A percentile compares a stretch with the other conserved stretches of the same genome.
phyloP scores from a whole-genome alignment of 30 jellyfish, hydroid and myxozoan genomes.

The Mastigias papua region DNA sequence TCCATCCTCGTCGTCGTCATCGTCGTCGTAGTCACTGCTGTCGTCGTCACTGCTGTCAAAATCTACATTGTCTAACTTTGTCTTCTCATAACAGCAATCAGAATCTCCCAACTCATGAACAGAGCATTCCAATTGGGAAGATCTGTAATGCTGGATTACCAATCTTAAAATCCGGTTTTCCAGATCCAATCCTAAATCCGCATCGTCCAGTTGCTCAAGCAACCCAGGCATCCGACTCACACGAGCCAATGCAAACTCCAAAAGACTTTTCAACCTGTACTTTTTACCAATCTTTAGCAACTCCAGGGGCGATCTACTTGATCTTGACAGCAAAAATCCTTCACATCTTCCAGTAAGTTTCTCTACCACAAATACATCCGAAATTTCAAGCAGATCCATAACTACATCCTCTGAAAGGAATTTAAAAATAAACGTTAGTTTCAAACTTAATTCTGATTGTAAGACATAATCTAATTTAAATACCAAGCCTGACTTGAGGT shows the following conservation, averaged over 20 bases:
- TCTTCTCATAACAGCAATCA: slow-evolving; percentile 34
- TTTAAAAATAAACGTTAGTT: too few species aligned
- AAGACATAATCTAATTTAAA: too few species aligned
- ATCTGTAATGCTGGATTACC: slow-evolving; percentile 27
- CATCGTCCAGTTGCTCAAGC: slow-evolving; percentile 49
- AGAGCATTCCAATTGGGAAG: slow-evolving; percentile 3
- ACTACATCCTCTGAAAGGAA: slow-evolving; percentile 47
- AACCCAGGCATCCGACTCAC: slow-evolving; percentile 59
- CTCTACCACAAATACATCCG: slow-evolving; percentile 48
- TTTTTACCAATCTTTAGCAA: slow-evolving; percentile 34
- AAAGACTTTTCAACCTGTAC: slow-evolving; percentile 16
- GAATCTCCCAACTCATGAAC: background rate
- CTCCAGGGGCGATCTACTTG: slow-evolving; percentile 47
- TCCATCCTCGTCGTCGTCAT: slow-evolving; percentile 34
- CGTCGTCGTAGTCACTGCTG: slow-evolving; percentile 43
- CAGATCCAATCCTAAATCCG: slow-evolving; percentile 44
- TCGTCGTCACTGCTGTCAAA: slow-evolving; percentile 53
- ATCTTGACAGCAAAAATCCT: slow-evolving; percentile 17
- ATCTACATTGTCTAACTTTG: background rate
- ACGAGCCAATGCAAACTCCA: slow-evolving; percentile 34
- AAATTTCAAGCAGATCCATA: slow-evolving; percentile 14
- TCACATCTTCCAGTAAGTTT: slow-evolving; percentile 45
- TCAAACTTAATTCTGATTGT: too few species aligned
- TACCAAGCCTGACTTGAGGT: too few species aligned
- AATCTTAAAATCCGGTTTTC: slow-evolving; percentile 59